A percentile compares a stretch with the other conserved stretches of the same genome.
Conservation (phyloP, 2,888 invertebrate genomes). For the Aphelenchoides bicaudatus region DNA sequence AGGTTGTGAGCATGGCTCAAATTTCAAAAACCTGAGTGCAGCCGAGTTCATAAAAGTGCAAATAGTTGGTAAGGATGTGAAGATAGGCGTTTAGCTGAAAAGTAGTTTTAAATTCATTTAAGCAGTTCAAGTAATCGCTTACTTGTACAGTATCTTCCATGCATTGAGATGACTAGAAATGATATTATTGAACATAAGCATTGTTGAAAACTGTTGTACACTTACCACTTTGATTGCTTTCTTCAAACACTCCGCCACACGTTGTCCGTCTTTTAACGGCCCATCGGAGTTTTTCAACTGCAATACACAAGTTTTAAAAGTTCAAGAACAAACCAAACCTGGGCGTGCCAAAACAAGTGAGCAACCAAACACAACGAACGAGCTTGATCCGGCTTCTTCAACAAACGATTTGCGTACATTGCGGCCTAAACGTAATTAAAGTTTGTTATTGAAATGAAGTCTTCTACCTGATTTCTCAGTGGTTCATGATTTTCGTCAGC, state of each 20-base stretch:
- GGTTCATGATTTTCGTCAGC: conserved; percentile 91
- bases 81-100: conserved; percentile 92
- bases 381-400: conserved; percentile 92
- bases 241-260: conserved; percentile 88
- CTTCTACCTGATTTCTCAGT: conserved; percentile 83
- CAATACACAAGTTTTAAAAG: conserved; percentile 9
- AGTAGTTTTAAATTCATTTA: no score
- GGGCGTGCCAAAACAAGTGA: conserved; percentile 85
- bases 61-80: conserved; percentile 86
- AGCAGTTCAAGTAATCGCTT: no score
- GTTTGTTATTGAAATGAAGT: no score
- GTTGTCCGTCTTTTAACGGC: conserved; percentile 78
- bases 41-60: conserved; percentile 85
- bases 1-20: conserved; percentile 22
- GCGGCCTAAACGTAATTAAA: no score
- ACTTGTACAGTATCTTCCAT: conserved; percentile 94
- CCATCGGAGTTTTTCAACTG: conserved; percentile 60
- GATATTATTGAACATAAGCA: no score
- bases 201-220: no score
- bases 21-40: conserved; percentile 65
- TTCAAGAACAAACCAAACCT: conserved; percentile 24
- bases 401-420: conserved; percentile 85
- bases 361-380: conserved; percentile 69
- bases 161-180: conserved; percentile 94
- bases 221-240: conserved; percentile 77